Evolutionary conservation across 2,113 vertebrate species (phyloP).

Genomic region (Grantiella picta): DNA sequence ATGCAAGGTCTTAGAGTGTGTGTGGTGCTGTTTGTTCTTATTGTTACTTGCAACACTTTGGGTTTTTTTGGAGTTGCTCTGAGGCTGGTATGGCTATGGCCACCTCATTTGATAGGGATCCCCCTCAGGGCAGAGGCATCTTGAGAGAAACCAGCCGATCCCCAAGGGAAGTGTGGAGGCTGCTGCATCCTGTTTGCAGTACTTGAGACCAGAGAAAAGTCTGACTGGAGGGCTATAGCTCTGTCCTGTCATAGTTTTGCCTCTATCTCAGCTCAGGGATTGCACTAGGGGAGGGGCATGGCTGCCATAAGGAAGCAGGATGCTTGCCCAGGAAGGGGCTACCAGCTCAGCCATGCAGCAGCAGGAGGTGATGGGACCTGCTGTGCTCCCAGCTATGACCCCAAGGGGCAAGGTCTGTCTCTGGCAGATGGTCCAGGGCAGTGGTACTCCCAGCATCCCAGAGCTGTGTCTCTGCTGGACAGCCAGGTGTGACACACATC

Average conservation of each 20-base stretch:
- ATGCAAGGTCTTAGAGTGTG: not conserved
- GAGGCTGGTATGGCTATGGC: not conserved
- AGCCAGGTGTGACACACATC: not conserved
- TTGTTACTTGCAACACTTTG: not conserved
- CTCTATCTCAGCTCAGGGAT: not conserved
- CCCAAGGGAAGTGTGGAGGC: not conserved
- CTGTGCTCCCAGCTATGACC: not conserved
- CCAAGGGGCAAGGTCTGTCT: not conserved
- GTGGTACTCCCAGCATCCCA: not conserved
- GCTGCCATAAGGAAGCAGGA: not conserved
- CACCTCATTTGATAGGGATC: not conserved
- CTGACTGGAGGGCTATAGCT: not conserved
- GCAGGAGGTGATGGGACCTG: accelerated
- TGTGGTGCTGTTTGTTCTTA: not conserved
- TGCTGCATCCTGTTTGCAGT: not conserved
- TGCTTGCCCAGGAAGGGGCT: accelerated
- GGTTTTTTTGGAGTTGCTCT: not conserved
- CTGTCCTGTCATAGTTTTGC: not conserved
- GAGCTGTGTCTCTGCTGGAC: not conserved
- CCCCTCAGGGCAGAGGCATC: not conserved
- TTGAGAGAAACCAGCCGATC: not conserved
- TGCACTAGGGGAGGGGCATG: accelerated
- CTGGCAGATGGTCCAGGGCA: not conserved
- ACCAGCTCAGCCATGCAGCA: accelerated
- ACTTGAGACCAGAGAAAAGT: not conserved